Percentiles rank a stretch among this genome's conserved stretches.
These are phyloP conservation scores for Hypomesus transpacificus DNA, from an alignment of 2,113 vertebrate species.

Conservation along the genomic window DNA sequence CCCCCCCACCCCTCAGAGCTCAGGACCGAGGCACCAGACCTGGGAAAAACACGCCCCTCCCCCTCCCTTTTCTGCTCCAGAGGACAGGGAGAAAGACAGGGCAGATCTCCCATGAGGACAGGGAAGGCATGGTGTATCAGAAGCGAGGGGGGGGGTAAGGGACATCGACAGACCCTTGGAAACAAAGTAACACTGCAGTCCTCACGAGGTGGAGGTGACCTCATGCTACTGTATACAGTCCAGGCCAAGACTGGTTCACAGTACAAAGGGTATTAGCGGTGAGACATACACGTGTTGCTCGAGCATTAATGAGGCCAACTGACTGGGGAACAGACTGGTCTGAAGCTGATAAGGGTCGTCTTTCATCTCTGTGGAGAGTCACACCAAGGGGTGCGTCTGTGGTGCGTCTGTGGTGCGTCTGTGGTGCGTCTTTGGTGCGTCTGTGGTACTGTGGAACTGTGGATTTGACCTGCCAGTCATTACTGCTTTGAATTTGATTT, in stretches of 20 bases:
- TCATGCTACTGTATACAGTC: neutral
- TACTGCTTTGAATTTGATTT: no score
- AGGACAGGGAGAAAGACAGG: slow-evolving; percentile 55
- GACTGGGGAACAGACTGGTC: slow-evolving; percentile 19
- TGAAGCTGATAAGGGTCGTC: neutral
- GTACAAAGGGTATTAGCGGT: slow-evolving; percentile 11
- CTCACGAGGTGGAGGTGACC: slow-evolving; percentile 23
- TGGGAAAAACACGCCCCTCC: slow-evolving; percentile 36
- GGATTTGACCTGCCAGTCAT: no score
- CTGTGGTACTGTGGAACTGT: no score
- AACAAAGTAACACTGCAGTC: slow-evolving; percentile 22
- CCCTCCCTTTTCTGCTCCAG: slow-evolving; percentile 54
- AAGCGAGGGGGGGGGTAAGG: slow-evolving; percentile 5
- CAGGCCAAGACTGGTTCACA: neutral
- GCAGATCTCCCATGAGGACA: neutral
- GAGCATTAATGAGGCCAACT: slow-evolving; percentile 15
- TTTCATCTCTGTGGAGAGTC: neutral
- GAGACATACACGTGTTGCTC: neutral
- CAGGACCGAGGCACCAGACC: slow-evolving; percentile 31
- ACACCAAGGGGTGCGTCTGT: neutral
- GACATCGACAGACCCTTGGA: slow-evolving; percentile 8
- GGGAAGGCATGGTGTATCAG: slow-evolving; percentile 43
- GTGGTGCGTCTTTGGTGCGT: no score
- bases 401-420: no score
- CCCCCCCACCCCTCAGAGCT: slow-evolving; percentile 20